Evolutionary conservation across 2,797 vertebrate species (phyloP).

Genomic region (Pelobates cultripes): DNA sequence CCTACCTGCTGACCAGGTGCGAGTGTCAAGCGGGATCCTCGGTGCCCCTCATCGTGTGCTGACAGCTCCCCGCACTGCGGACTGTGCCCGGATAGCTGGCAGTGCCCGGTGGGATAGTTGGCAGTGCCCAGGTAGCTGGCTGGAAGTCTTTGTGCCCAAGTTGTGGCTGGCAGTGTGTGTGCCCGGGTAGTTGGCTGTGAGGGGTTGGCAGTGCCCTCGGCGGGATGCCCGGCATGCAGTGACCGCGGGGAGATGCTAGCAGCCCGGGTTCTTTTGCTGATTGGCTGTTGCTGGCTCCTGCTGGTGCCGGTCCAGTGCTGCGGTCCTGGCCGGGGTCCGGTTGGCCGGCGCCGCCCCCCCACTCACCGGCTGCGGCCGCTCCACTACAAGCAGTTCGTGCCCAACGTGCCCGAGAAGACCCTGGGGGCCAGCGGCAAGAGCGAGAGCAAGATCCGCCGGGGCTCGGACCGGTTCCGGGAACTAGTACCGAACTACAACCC

Average conservation of each 20-base stretch:
- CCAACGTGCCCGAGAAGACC: conserved; percentile 91
- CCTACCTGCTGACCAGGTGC: too few relatives aligned
- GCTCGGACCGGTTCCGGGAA: conserved; percentile 89
- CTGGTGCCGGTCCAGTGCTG: conserved; percentile 78
- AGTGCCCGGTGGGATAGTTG: too few relatives aligned
- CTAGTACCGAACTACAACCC: conserved; percentile 96
- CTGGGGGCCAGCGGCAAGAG: conserved; percentile 92
- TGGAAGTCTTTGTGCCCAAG: neutral
- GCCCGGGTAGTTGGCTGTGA: neutral
- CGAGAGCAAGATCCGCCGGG: conserved; percentile 88
- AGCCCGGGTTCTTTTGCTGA: conserved; percentile 63
- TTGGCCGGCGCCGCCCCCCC: conserved; percentile 78
- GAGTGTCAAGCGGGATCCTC: too few relatives aligned
- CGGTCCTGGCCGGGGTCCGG: conserved; percentile 84
- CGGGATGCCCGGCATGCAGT: conserved; percentile 37
- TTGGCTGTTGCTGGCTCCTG: conserved; percentile 71
- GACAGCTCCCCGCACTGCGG: neutral
- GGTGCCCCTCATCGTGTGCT: too few relatives aligned
- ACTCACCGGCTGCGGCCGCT: conserved; percentile 85
- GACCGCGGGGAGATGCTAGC: conserved; percentile 41
- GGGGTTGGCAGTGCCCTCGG: neutral
- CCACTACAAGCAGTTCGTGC: conserved; percentile 92
- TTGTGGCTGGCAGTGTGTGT: neutral
- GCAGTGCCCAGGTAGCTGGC: too few relatives aligned
- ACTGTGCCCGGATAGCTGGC: neutral